Conservation (phyloP, 2,113 vertebrate species). For the Microcebus tavaratra region DNA sequence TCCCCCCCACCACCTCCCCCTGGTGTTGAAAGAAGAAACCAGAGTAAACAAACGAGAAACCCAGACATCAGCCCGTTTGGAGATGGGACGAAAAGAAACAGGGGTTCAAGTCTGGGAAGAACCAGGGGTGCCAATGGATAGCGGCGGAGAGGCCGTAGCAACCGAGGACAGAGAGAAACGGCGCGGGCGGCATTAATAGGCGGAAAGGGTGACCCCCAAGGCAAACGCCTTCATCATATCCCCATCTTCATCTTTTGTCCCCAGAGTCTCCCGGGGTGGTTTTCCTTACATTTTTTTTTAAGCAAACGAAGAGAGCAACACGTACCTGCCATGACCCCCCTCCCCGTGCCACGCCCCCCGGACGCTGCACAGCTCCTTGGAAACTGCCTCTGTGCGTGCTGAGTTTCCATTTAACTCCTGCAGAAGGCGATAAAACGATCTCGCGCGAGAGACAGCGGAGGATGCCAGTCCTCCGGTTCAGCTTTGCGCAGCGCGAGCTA, state of each 20-base stretch:
- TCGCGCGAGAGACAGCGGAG: not conserved
- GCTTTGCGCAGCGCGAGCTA: not conserved
- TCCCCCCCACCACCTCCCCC: no score
- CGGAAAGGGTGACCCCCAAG: not conserved
- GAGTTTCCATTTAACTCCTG: conserved; percentile 32
- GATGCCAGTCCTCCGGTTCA: not conserved
- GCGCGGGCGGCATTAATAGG: not conserved
- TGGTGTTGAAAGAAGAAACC: not conserved
- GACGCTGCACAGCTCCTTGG: not conserved
- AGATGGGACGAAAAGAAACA: not conserved
- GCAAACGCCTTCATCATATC: not conserved
- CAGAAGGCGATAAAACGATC: not conserved
- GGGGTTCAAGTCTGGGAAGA: not conserved
- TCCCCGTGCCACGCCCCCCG: not conserved
- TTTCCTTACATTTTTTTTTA: not conserved
- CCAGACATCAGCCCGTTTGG: not conserved
- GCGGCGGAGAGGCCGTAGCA: not conserved
- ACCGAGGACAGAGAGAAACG: not conserved
- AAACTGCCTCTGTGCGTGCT: not conserved
- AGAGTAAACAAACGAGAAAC: not conserved
- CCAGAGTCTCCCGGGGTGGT: not conserved
- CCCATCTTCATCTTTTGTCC: not conserved
- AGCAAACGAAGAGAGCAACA: not conserved
- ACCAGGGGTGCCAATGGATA: not conserved
- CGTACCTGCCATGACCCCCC: not conserved